A percentile compares a stretch with the other conserved stretches of the same genome.
Conservation (phyloP, 2,113 vertebrate species). For the Kryptolebias marmoratus region DNA sequence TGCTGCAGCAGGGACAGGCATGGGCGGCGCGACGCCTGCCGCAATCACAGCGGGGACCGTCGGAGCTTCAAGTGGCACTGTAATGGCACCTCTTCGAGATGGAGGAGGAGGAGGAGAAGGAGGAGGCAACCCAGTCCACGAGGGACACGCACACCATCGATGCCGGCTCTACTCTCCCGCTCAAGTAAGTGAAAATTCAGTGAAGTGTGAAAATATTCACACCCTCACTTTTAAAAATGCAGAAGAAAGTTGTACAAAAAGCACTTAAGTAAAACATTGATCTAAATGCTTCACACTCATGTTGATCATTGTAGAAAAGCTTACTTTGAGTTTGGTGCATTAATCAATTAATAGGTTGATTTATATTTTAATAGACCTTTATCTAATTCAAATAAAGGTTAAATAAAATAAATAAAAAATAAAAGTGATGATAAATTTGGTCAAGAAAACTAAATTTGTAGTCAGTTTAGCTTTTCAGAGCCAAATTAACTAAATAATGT, state of each 20-base stretch:
- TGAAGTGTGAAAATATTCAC: neutral
- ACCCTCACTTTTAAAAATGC: neutral
- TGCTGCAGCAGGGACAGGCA: constrained; percentile 4
- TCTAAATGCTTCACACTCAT: neutral
- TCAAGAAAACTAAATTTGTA: no score
- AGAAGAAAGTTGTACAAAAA: neutral
- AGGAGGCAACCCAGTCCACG: constrained; percentile 32
- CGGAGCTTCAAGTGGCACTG: constrained; percentile 22
- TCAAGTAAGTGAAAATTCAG: constrained; percentile 81
- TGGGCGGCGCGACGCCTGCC: constrained; percentile 14
- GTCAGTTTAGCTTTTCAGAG: no score
- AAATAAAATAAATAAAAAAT: no score
- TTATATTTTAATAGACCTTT: no score
- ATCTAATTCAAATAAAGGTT: no score
- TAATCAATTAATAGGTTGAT: no score
- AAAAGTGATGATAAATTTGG: no score
- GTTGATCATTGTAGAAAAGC: no score
- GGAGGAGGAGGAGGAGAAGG: constrained; percentile 16
- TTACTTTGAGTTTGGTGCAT: no score
- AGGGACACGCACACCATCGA: constrained; percentile 68
- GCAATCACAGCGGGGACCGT: constrained; percentile 25
- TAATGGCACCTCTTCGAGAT: constrained; percentile 20
- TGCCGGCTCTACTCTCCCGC: constrained; percentile 90
- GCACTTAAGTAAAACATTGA: neutral
- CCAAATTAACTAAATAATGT: no score